A percentile compares a stretch with the other conserved stretches of the same genome.
phyloP scores from a whole-genome alignment of 2,797 vertebrate genomes.

The Pangasius larnaudii region DNA sequence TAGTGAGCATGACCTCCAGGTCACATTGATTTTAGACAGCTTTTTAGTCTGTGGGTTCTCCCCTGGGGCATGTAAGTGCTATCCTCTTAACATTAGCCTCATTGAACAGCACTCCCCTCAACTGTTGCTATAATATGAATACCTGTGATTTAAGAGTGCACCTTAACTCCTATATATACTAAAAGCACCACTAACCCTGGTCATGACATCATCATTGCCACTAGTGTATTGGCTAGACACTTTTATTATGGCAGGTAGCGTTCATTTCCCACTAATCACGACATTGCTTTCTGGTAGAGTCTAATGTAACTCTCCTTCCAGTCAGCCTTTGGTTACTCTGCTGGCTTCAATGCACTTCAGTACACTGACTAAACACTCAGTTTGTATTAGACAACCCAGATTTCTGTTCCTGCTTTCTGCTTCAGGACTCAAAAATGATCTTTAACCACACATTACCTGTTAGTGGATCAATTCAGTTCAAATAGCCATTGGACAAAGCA shows the following conservation, averaged over 20 bases:
- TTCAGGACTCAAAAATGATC: not conserved
- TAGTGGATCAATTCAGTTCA: not conserved
- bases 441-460: not conserved
- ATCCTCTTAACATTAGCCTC: slow-evolving; percentile 29
- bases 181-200: not conserved
- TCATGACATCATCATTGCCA: not conserved
- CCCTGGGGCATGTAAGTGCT: slow-evolving; percentile 37
- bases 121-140: not conserved
- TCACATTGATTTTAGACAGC: slow-evolving; percentile 28
- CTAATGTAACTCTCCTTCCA: not conserved
- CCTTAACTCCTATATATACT: not conserved
- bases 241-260: not conserved
- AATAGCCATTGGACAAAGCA: not conserved
- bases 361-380: not conserved
- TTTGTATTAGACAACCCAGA: not conserved
- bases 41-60: slow-evolving; percentile 32
- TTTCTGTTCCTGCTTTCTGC: not conserved
- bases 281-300: not conserved
- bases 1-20: slow-evolving; percentile 6
- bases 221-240: not conserved
- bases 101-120: slow-evolving; percentile 14
- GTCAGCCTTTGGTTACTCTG: not conserved
- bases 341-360: not conserved
- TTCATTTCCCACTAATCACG: not conserved
- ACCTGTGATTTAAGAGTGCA: slow-evolving; percentile 1